A percentile compares a stretch with the other conserved stretches of the same genome.
Evolutionary conservation across 2,797 vertebrate genomes (phyloP).

Genomic region (Rhabdomys pumilio): DNA sequence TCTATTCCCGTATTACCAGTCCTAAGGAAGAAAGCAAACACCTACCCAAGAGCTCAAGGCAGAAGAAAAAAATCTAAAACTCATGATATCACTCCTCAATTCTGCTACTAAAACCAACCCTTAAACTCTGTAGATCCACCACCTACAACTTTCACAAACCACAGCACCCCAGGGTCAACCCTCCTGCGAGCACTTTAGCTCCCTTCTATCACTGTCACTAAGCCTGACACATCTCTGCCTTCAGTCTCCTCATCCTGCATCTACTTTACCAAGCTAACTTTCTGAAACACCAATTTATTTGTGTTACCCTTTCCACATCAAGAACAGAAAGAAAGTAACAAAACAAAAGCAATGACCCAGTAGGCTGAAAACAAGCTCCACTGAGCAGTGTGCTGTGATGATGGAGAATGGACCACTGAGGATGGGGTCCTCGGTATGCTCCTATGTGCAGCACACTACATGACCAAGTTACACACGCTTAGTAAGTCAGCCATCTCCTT

Average conservation of each 20-base stretch:
- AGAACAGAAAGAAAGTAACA: conserved; percentile 53
- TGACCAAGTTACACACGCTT: conserved; percentile 25
- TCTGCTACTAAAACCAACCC: not conserved
- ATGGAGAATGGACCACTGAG: not conserved
- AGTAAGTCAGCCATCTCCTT: conserved; percentile 34
- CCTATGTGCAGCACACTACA: not conserved
- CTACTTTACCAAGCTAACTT: conserved; percentile 36
- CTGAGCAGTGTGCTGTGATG: not conserved
- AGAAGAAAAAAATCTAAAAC: conserved; percentile 28
- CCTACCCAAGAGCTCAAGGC: not conserved
- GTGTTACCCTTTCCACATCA: conserved; percentile 9
- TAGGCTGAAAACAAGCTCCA: conserved; percentile 39
- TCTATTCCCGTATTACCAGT: not conserved
- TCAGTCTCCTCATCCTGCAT: not conserved
- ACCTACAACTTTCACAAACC: not conserved
- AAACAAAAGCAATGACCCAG: conserved; percentile 2
- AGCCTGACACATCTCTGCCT: not conserved
- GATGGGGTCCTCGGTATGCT: not conserved
- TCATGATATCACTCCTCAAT: not conserved
- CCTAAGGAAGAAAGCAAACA: conserved; percentile 42
- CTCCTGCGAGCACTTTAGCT: not conserved
- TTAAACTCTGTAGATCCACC: not conserved
- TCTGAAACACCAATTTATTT: conserved; percentile 43
- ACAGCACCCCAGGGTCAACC: too few relatives aligned
- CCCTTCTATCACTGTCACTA: not conserved